Evolutionary conservation across 2,113 vertebrate genomes (phyloP), one percentile per base, ranked within the genome.

Genomic region (Psittacus erithacus): DNA sequence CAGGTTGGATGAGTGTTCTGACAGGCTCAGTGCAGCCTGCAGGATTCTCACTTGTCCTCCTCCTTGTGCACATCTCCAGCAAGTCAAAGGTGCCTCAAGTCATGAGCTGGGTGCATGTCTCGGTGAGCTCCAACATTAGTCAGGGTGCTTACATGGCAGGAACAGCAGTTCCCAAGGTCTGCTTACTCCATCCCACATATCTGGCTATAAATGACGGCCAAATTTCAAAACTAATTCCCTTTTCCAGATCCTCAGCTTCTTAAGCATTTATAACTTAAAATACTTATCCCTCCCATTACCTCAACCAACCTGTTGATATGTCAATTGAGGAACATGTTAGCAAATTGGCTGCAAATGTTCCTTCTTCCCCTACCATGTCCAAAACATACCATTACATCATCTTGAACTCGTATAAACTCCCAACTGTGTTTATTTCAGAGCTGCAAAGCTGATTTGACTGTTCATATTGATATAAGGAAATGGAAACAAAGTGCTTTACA

Each of bases 401-500:
- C n/a, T 44, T 90, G 80, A 92, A 92, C 69, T 82, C 71, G 80
- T 67, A 82, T 75, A 92, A 87, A 95, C 79, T 73, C 86, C 74
- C 44, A 71, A 78, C 47, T 82, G 63, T 91, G 95, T 96, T 96
- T 93, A 96, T 78, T 90, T 75, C 53, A 78, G 85, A 76, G 84
- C 82, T 89, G 49, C 86, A 95, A 95, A 96, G 75, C 70, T 91
- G 73, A 75, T 69, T 83, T 91, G 68, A 43, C 68, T 95, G 82
- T 81, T 89, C 83, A 93, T 93, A 82, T 57, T 90, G 73, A 84
- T 92, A 95, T 44, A 91, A 86, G 47, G 19, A 46, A 85, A 95
- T 43, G 64, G 74, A 96, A 95, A 94, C 92, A 97, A 97, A 96
- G 95, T 50, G 47, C 74, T 95, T 82, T 62, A 88, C 88, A 94